Conservation (phyloP, 1,140 invertebrate species). For the Drosophila lacertosa region DNA sequence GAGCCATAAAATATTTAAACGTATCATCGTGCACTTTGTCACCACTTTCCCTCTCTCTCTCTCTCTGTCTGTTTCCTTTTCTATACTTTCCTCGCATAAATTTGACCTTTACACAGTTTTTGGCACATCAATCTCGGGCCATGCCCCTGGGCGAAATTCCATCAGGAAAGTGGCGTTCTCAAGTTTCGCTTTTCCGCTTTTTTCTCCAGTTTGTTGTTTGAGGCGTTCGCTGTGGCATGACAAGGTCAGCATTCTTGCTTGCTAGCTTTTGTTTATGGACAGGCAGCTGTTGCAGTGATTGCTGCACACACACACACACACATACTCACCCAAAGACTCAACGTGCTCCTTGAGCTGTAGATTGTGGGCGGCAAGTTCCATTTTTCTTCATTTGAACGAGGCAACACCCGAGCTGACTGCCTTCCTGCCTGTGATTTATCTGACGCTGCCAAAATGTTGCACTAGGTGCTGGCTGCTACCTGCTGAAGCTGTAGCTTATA, state of each 20-base stretch:
- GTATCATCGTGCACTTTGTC: conserved; percentile 72
- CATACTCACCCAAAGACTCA: not conserved
- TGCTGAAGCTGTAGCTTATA: conserved; percentile 62
- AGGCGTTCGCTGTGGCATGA: conserved; percentile 21
- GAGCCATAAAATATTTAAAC: conserved; percentile 72
- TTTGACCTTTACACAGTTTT: conserved; percentile 67
- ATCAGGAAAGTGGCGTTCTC: conserved; percentile 61
- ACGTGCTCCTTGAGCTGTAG: conserved; percentile 22
- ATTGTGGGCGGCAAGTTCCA: conserved; percentile 44
- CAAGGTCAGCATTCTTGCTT: conserved; percentile 35
- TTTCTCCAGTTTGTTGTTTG: conserved; percentile 22
- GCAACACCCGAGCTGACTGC: conserved; percentile 51
- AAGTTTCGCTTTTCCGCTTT: conserved; percentile 15
- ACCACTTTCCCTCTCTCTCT: conserved; percentile 53
- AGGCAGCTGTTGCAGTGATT: conserved; percentile 45
- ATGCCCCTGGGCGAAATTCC: conserved; percentile 42
- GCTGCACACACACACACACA: not conserved
- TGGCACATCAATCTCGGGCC: conserved; percentile 62
- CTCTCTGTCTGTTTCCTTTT: not conserved
- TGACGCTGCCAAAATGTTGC: conserved; percentile 48
- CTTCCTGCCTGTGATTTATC: conserved; percentile 71
- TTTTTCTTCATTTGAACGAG: conserved; percentile 73
- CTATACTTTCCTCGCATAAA: conserved; percentile 50
- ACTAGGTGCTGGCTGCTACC: conserved; percentile 18
- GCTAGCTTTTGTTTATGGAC: conserved; percentile 46